A percentile compares a stretch with the other conserved stretches of the same genome.
Evolutionary conservation across 2,797 vertebrate genomes (phyloP).

Genomic region (Coregonus suidteri): DNA sequence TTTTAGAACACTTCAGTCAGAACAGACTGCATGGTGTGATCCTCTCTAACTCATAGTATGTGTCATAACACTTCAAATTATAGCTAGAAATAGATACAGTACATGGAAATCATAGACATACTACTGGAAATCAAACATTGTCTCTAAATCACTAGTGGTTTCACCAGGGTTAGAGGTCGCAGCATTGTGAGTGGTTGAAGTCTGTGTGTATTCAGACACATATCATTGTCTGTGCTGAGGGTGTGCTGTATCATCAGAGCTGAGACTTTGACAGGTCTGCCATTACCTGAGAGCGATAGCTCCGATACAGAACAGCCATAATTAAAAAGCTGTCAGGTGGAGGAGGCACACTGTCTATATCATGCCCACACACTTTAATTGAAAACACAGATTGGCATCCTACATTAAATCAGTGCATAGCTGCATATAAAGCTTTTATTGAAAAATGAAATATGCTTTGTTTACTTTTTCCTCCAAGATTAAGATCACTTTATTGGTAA

Average conservation of each 20-base stretch:
- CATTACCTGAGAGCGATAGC: constrained; percentile 67
- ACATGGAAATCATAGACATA: background rate
- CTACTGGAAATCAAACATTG: no score
- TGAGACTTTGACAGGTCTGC: constrained; percentile 60
- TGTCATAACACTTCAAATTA: background rate
- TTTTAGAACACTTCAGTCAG: background rate
- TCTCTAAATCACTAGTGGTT: background rate
- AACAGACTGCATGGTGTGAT: background rate
- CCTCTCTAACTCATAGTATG: background rate
- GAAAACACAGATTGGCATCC: constrained; percentile 60
- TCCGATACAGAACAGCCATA: constrained; percentile 60
- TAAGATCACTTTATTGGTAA: no score
- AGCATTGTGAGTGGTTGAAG: background rate
- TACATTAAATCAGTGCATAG: constrained; percentile 50
- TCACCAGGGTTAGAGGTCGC: no score
- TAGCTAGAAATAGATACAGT: background rate
- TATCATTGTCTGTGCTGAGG: constrained; percentile 40
- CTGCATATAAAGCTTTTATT: constrained; percentile 35
- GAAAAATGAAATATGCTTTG: constrained; percentile 36
- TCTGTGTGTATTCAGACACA: constrained; percentile 18
- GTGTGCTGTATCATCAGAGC: constrained; percentile 58
- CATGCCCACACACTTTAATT: constrained; percentile 53
- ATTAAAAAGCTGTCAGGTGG: constrained; percentile 70
- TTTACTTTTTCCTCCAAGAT: constrained; percentile 21
- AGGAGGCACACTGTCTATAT: constrained; percentile 35